Conservation (phyloP, 2,888 invertebrate species). For the Aleiodes testaceus region DNA sequence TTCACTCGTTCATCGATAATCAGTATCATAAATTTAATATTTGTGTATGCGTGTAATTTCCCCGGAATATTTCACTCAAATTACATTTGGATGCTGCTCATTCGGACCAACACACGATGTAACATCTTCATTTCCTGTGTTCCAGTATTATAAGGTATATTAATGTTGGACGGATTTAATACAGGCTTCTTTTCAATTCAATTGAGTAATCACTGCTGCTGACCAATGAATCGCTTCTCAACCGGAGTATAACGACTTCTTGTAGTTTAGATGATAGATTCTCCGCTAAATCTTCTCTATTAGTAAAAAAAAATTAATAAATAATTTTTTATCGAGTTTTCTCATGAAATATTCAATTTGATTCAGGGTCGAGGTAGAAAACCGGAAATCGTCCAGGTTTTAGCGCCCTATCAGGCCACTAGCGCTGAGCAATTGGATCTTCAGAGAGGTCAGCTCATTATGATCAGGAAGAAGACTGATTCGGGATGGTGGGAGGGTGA, state of each 20-base stretch:
- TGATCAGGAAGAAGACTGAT: constrained; percentile 96
- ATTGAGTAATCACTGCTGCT: neutral
- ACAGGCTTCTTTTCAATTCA: constrained; percentile 20
- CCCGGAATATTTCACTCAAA: constrained; percentile 48
- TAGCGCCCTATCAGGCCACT: constrained; percentile 93
- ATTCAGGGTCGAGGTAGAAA: constrained; percentile 80
- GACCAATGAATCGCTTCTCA: neutral
- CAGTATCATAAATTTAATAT: constrained; percentile 8
- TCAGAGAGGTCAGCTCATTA: constrained; percentile 92
- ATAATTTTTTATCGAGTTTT: too few species aligned
- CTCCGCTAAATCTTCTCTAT: neutral
- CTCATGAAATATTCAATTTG: constrained; percentile 34
- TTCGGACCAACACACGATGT: constrained; percentile 6
- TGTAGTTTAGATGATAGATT: constrained; percentile 9
- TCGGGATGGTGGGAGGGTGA: constrained; percentile 99
- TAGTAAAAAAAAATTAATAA: neutral
- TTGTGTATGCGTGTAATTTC: constrained; percentile 32
- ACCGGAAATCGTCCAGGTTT: constrained; percentile 94
- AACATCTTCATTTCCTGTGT: constrained; percentile 16
- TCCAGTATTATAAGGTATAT: constrained; percentile 66
- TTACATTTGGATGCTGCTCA: constrained; percentile 55
- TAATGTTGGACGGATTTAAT: constrained; percentile 41
- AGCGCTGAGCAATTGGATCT: constrained; percentile 94
- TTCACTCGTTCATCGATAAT: constrained; percentile 9
- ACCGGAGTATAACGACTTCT: neutral